phyloP scores from a whole-genome alignment of 2,888 invertebrate genomes.

The Chrysodeixis includens region DNA sequence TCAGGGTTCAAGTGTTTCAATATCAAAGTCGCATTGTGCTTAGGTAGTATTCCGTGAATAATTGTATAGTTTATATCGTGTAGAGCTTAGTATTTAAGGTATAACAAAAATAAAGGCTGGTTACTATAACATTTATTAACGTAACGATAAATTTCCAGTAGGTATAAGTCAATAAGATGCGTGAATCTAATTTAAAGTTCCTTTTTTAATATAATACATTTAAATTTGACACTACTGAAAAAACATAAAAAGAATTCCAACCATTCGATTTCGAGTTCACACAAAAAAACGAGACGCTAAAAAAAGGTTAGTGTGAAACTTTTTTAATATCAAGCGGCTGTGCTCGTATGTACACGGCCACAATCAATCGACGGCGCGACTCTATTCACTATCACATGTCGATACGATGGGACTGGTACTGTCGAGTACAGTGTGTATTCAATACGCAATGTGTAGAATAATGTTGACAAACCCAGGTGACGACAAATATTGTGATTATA shows the following conservation, averaged over 20 bases:
- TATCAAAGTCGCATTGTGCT: conserved; percentile 25
- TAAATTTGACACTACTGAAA: too few species aligned
- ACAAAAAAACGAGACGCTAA: neutral
- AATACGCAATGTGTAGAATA: neutral
- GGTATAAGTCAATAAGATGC: too few species aligned
- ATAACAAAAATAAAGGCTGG: too few species aligned
- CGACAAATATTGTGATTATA: too few species aligned
- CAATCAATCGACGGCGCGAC: conserved; percentile 69
- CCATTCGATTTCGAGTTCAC: neutral
- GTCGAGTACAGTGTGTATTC: conserved; percentile 18
- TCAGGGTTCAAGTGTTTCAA: conserved; percentile 47
- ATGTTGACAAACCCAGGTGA: too few species aligned
- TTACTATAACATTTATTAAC: too few species aligned
- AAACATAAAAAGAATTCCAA: neutral
- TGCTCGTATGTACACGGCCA: conserved; percentile 55
- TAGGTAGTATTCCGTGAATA: conserved; percentile 15
- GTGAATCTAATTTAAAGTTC: too few species aligned
- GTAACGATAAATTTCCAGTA: too few species aligned
- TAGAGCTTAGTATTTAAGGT: too few species aligned
- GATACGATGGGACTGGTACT: conserved; percentile 55
- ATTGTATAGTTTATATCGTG: too few species aligned
- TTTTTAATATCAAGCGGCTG: conserved; percentile 10
- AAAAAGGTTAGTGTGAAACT: neutral
- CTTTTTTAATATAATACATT: too few species aligned
- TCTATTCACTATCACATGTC: conserved; percentile 58